Evolutionary conservation across 1,140 invertebrate genomes (phyloP), one percentile per base, ranked within the genome.

Genomic region (Caerostris darwini): DNA sequence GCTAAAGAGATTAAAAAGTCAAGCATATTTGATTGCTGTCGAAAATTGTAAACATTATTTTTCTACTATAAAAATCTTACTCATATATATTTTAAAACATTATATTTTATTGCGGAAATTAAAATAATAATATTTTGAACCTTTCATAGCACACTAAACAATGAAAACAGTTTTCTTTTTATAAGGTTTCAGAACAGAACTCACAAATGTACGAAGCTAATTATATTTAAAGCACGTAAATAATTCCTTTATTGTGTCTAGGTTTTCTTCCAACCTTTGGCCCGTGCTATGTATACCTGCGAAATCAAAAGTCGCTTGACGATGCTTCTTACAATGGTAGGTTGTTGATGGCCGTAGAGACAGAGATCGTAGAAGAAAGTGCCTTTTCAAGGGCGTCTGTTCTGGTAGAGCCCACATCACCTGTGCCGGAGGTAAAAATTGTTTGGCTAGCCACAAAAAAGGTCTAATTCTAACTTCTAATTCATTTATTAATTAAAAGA

Each of bases 251-350:
- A 7, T 50, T 59, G 5, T 54, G n/a, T 17, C 5, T 34, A 91
- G 98, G 98, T 71, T 98, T 98, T 95, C 96, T 98, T 5, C 98
- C 98, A 5, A 98, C 98, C 0, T 98, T 98, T 96, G 98, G 98
- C 0, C 98, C 98, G 0, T 97, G 97, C 3, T 98, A 98, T 95
- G 97, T 99, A 54, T 97, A 98, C 95, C 96, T 98, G 93, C 98
- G 98, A 95, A 98, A 98, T 0, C 50, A n/a, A 19, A 61, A 56
- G 8, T 6, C 54, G 5, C n/a, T 34, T 34, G 61, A 69, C 14
- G 87, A 71, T 5, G 98, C 98, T 5, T 97, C 98, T 1, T 99
- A 98, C 96, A 96, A 97, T 95, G 97, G 97, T 0, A 71, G 94
- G 54, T 5, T 94, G 5, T n/a, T 94, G 67, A 58, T 94, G 50